A percentile compares a stretch with the other conserved stretches of the same genome.
Conservation (phyloP, 2,797 vertebrate genomes). For the Pipistrellus pygmaeus region DNA sequence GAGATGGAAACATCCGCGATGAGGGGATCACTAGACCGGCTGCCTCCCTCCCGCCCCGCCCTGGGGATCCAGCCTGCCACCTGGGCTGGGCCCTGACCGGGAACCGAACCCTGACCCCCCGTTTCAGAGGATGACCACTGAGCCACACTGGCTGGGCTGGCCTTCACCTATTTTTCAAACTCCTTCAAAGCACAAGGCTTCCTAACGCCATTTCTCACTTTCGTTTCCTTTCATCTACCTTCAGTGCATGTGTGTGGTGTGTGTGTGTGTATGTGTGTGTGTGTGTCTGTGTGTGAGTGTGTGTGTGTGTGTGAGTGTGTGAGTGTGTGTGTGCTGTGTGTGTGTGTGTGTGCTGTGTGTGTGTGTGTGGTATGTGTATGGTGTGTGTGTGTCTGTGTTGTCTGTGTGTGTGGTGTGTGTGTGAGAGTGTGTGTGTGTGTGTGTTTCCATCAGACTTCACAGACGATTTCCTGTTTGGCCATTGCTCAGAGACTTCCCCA, state of each 20-base stretch:
- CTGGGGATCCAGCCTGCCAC: no score
- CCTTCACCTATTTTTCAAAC: background rate
- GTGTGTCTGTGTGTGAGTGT: background rate
- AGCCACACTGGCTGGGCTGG: no score
- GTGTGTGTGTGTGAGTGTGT: no score
- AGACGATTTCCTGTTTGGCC: conserved; percentile 63
- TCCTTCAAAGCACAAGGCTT: background rate
- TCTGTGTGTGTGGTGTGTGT: background rate
- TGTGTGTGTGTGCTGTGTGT: background rate
- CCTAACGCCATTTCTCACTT: background rate
- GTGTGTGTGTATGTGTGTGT: background rate
- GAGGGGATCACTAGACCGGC: no score
- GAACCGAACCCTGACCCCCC: no score
- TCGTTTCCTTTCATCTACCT: background rate
- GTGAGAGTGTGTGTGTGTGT: background rate
- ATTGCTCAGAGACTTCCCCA: conserved; percentile 53
- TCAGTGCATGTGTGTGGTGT: background rate
- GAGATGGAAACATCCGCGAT: no score
- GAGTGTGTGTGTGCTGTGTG: no score
- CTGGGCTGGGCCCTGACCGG: no score
- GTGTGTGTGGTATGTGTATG: background rate
- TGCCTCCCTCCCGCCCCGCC: no score
- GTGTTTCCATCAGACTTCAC: conserved; percentile 32
- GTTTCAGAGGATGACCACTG: no score
- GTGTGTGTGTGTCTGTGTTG: background rate